Conservation (phyloP, 2,113 vertebrate species). For the Xyliphius kryptos region DNA sequence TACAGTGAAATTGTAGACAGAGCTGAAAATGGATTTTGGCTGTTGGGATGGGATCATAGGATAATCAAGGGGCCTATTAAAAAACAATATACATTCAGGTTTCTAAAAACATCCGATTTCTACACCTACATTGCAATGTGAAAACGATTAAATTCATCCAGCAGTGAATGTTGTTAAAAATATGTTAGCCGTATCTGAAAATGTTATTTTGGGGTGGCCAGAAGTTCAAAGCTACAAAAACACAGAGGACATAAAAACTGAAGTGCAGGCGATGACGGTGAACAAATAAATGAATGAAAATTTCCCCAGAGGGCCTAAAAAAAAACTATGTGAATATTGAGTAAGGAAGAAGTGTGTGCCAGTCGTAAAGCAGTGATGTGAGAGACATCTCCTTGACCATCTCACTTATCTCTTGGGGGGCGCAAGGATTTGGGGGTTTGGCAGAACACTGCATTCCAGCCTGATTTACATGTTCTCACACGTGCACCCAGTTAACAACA, state of each 20-base stretch:
- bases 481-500: slow-evolving; percentile 40
- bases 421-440: slow-evolving; percentile 39
- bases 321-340: slow-evolving; percentile 1
- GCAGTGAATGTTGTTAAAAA: not conserved
- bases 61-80: not conserved
- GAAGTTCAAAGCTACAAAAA: too few species aligned
- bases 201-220: too few species aligned
- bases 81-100: not conserved
- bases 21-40: not conserved
- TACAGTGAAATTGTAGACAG: not conserved
- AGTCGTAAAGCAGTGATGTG: slow-evolving; percentile 38
- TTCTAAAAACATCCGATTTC: not conserved
- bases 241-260: too few species aligned
- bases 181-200: not conserved
- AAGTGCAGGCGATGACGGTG: too few species aligned
- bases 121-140: not conserved
- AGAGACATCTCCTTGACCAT: slow-evolving; percentile 42
- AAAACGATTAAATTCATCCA: not conserved
- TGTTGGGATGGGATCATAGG: not conserved
- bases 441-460: slow-evolving; percentile 46
- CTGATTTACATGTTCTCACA: slow-evolving; percentile 46
- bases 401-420: slow-evolving; percentile 41
- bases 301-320: too few species aligned
- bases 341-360: slow-evolving; percentile 31
- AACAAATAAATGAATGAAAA: too few species aligned